Conservation (phyloP, 2,888 invertebrate genomes). For the Petrophora chlorosata region DNA sequence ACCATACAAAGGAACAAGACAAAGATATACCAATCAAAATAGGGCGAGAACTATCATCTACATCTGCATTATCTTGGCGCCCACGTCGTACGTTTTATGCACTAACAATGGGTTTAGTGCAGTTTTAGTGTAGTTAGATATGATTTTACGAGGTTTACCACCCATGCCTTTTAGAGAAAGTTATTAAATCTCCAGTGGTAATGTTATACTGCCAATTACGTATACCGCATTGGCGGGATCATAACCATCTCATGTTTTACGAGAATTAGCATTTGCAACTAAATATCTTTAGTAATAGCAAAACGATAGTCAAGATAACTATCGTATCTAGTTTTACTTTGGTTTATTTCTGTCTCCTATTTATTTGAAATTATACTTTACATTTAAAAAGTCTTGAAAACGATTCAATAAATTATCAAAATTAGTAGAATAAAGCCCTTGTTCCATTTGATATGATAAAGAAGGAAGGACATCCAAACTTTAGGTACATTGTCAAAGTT, state of each 20-base stretch:
- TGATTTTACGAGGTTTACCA: conserved; percentile 39
- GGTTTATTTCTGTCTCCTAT: too few species aligned
- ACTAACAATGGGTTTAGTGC: conserved; percentile 68
- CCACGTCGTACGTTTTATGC: conserved; percentile 61
- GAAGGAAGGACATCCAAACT: too few species aligned
- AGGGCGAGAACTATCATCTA: conserved; percentile 59
- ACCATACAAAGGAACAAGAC: conserved; percentile 24
- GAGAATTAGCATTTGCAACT: neutral
- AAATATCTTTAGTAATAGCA: neutral
- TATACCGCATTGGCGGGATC: neutral
- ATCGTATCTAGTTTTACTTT: too few species aligned
- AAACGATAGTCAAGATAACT: too few species aligned
- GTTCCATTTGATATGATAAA: too few species aligned
- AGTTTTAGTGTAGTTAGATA: conserved; percentile 51
- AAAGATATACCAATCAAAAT: conserved; percentile 44
- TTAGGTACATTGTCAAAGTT: too few species aligned
- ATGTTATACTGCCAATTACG: conserved; percentile 13
- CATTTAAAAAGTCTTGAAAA: too few species aligned
- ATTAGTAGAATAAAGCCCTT: too few species aligned
- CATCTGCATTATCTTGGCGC: conserved; percentile 52
- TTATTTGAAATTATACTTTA: too few species aligned
- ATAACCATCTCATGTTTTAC: neutral
- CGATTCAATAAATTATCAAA: too few species aligned
- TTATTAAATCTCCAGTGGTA: conserved; percentile 12
- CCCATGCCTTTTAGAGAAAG: conserved; percentile 31